Base-by-base conservation (phyloP, 2,888 invertebrate genomes). In the Agrypnus murinus region DNA sequence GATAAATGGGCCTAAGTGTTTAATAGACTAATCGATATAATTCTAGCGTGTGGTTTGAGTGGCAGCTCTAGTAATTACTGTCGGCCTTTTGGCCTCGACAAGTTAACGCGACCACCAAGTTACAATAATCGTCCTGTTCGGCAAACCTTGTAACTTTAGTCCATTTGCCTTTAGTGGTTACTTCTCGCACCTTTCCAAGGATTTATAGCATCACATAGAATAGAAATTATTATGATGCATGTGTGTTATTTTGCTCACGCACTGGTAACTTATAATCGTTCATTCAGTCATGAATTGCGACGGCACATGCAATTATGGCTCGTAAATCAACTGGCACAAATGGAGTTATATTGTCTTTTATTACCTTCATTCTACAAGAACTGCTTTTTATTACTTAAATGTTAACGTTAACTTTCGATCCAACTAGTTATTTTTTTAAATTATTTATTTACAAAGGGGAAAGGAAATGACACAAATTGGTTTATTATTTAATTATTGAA, bases 11-110 rank as follows among this genome's bases (percentile, higher is more conserved):
- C 79, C 83, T 82, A 84, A 85, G 85, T 86, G 85, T 85, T 86
- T 86, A 86, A 86, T 86, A 84, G 85, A 85, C 86, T 86, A 86
- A 86, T 86, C 86, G 86, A 86, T 86, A 84, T 83, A 83, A 83
- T 83, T 80, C 79, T 82, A 81, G 81, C 82, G 84, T 82, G 83
- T 80, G 80, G 82, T 79, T 82, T 84, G 84, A 84, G 82, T 83
- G 84, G 82, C 84, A 83, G 84, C 78, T 74, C 80, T 77, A 81
- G 82, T 84, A 84, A 84, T 84, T 84, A 84, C 81, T 81, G 82
- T 80, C 81, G 82, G 83, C 79, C 79, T 75, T 78, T 78, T 73
- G 75, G 76, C 75, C 77, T 75, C 77, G 77, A 77, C 75, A 77
- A 72, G 65, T 71, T 72, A 68, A 68, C 69, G 72, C 68, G 72